Evolutionary conservation across 1,140 invertebrate species (phyloP).

Genomic region (Drosophila ficusphila): DNA sequence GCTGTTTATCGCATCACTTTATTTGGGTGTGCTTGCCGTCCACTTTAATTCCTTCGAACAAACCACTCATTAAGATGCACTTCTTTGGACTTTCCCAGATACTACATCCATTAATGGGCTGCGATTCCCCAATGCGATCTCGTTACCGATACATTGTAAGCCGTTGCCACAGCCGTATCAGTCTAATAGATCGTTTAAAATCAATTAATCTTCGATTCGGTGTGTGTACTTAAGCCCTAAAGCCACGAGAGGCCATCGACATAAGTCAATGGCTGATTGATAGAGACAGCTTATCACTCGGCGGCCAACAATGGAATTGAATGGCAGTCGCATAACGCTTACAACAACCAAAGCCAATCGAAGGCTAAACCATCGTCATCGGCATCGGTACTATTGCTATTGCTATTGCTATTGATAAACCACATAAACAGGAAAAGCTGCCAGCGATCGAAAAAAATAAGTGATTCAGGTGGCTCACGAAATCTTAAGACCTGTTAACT

Average conservation of each 20-base stretch:
- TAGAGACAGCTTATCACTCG: slow-evolving; percentile 36
- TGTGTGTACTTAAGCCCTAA: slow-evolving; percentile 17
- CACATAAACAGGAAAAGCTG: slow-evolving; percentile 28
- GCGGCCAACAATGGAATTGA: slow-evolving; percentile 12
- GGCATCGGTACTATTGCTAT: too few relatives aligned
- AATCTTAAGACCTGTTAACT: slow-evolving; percentile 17
- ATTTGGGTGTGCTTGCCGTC: too few relatives aligned
- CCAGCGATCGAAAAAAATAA: not conserved
- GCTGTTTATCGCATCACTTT: too few relatives aligned
- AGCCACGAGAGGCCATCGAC: slow-evolving; percentile 41
- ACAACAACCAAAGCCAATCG: not conserved
- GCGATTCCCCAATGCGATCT: not conserved
- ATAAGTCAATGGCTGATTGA: slow-evolving; percentile 56
- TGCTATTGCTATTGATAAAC: slow-evolving; percentile 20
- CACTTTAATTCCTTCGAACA: too few relatives aligned
- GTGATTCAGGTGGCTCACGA: slow-evolving; percentile 7
- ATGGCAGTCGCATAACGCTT: slow-evolving; percentile 1
- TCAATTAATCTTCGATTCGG: slow-evolving; percentile 39
- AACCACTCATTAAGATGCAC: too few relatives aligned
- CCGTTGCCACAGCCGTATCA: not conserved
- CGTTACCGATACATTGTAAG: not conserved
- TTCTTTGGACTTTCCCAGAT: too few relatives aligned
- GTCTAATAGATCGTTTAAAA: slow-evolving; percentile 41
- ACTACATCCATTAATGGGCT: too few relatives aligned
- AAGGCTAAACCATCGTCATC: slow-evolving; percentile 32